Conservation (phyloP, 1,140 invertebrate genomes). For the Bicyclus anynana region DNA sequence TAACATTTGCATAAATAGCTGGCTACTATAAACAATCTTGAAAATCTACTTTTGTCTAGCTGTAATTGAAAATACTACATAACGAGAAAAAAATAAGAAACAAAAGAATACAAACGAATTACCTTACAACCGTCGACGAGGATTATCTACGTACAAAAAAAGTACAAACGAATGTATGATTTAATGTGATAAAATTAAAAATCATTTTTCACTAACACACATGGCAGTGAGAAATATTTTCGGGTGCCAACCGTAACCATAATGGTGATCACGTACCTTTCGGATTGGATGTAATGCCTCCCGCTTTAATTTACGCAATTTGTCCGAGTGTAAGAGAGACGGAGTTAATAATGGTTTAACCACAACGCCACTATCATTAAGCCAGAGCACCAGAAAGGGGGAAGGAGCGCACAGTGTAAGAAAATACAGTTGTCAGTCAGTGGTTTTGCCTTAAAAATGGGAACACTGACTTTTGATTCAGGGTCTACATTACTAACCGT, state of each 20-base stretch:
- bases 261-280: constrained; percentile 67
- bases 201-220: constrained; percentile 27
- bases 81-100: constrained; percentile 39
- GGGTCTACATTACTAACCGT: too few species aligned
- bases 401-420: constrained; percentile 36
- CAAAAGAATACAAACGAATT: constrained; percentile 56
- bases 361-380: constrained; percentile 65
- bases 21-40: too few species aligned
- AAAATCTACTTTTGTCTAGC: constrained; percentile 34
- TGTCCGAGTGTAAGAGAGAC: constrained; percentile 48
- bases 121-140: constrained; percentile 16
- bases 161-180: constrained; percentile 11
- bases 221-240: constrained; percentile 26
- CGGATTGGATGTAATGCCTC: constrained; percentile 47
- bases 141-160: constrained; percentile 4
- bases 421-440: constrained; percentile 30
- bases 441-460: constrained; percentile 8
- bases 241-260: constrained; percentile 33
- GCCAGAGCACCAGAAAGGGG: constrained; percentile 39
- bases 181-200: constrained; percentile 18
- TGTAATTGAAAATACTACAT: constrained; percentile 37
- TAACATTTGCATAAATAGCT: too few species aligned
- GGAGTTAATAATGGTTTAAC: constrained; percentile 64
- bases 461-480: not conserved
- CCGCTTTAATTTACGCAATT: constrained; percentile 46